A percentile compares a stretch with the other conserved stretches of the same genome.
Evolutionary conservation across 2,888 invertebrate genomes (phyloP).

Genomic region (Patella pellucida): DNA sequence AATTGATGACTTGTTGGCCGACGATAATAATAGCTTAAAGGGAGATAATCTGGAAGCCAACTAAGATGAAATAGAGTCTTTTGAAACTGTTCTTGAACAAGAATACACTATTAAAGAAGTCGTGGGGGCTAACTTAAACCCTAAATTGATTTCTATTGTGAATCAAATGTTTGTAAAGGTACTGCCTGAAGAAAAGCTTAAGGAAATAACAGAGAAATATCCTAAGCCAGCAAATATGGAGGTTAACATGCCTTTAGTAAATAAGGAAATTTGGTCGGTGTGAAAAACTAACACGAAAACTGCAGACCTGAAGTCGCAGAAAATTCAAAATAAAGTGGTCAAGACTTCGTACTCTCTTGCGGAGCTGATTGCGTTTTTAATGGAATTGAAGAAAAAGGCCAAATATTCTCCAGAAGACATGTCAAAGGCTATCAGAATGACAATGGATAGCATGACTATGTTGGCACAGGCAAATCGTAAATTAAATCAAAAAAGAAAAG

Average conservation of each 20-base stretch:
- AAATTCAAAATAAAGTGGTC: background rate
- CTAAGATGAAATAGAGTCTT: background rate
- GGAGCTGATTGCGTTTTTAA: background rate
- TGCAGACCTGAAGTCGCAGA: background rate
- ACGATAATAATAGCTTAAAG: background rate
- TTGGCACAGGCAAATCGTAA: background rate
- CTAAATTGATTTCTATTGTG: background rate
- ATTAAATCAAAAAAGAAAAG: background rate
- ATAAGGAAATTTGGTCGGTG: background rate
- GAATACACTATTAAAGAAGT: background rate
- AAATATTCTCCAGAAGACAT: background rate
- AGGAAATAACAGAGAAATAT: background rate
- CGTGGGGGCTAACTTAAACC: background rate
- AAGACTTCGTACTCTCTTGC: conserved; percentile 4
- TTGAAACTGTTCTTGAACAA: background rate
- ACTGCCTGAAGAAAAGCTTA: background rate
- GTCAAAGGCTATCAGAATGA: conserved; percentile 3
- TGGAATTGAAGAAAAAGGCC: background rate
- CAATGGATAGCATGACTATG: background rate
- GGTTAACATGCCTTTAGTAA: background rate
- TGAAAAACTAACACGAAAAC: background rate
- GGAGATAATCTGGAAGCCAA: background rate
- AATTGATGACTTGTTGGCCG: background rate
- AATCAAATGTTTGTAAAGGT: background rate
- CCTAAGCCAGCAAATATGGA: background rate